Evolutionary conservation across 2,113 vertebrate genomes (phyloP), one percentile per base, ranked within the genome.

Genomic region (Vulpes ferrilata): DNA sequence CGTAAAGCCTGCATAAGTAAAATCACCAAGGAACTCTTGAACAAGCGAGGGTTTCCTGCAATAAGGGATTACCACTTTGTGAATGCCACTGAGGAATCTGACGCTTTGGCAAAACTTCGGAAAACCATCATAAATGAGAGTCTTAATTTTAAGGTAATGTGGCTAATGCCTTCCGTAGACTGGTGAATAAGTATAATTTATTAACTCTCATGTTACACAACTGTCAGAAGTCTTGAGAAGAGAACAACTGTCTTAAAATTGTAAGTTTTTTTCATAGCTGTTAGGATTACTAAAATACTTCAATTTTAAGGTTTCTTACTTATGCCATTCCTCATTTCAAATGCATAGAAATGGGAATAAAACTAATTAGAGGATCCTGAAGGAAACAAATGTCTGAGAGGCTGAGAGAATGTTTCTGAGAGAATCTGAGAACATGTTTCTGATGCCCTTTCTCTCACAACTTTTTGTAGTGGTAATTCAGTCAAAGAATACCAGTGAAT

Each of bases 11-110:
- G 99, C 94, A 96, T 99, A 76, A 96, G 67, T 81, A 99, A 99
- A 98, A 99, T 99, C 94, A 99, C 98, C 6, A 99, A 98, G 93
- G 99, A 99, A 90, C 98, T 99, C 48, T 78, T 99, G 95, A 99
- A 98, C 96, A 99, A 99, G 79, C 98, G 99, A 73, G 99, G 99
- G 25, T 99, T 99, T 98, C 99, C 99, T 4, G 93, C 98, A 53
- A 99, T 99, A 96, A 98, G 98, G 10, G 99, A 99, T 93, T 99
- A 99, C 96, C 99, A 99, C 98, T 99, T 99, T 96, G 99, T 99
- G 71, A 99, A 99, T 8, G 99, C 99, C 73, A 99, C 98, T 0
- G 99, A 99, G 95, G 99, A 99, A 88, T 99, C 99, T 0, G 99
- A 99, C 78, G 97, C 99, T n/a, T 87, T 99, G 89, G 98, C 98